These are phyloP conservation scores for Heliconius nattereri DNA, from an alignment of 1,140 invertebrate genomes.

Conservation along the genomic window DNA sequence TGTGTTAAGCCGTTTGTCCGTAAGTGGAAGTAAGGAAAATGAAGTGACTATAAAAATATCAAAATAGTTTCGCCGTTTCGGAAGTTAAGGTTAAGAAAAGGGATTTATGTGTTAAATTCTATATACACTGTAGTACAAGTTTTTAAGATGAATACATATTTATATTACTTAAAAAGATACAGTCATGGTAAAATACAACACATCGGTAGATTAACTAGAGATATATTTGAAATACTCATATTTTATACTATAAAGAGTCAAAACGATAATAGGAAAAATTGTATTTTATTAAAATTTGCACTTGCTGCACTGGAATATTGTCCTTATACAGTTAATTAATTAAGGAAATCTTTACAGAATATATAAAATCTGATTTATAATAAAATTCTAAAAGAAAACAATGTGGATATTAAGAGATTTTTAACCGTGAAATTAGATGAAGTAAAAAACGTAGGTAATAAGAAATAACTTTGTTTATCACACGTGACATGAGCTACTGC, in stretches of 20 bases:
- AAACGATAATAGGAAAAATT: slow-evolving; percentile 32
- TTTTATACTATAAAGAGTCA: slow-evolving; percentile 45
- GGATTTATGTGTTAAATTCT: slow-evolving; percentile 41
- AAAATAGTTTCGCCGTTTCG: no score
- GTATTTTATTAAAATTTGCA: slow-evolving; percentile 44
- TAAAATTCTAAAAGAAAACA: not conserved
- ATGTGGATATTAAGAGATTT: not conserved
- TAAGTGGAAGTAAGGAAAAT: slow-evolving; percentile 26
- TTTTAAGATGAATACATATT: slow-evolving; percentile 47
- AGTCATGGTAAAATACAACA: slow-evolving; percentile 28
- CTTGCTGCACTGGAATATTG: slow-evolving; percentile 43
- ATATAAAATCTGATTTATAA: not conserved
- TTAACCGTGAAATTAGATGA: slow-evolving; percentile 40
- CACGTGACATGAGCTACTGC: not conserved
- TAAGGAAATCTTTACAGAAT: not conserved
- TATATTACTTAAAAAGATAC: slow-evolving; percentile 43
- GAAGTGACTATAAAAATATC: not conserved
- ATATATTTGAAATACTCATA: slow-evolving; percentile 42
- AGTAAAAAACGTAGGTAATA: not conserved
- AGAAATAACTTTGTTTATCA: not conserved
- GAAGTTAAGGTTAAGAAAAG: slow-evolving; percentile 35
- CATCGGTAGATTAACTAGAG: slow-evolving; percentile 40
- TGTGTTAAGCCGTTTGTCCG: not conserved
- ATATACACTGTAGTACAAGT: slow-evolving; percentile 37
- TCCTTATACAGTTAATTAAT: not conserved